Base-by-base conservation (phyloP, 1,140 invertebrate species). In the Linepithema humile region DNA sequence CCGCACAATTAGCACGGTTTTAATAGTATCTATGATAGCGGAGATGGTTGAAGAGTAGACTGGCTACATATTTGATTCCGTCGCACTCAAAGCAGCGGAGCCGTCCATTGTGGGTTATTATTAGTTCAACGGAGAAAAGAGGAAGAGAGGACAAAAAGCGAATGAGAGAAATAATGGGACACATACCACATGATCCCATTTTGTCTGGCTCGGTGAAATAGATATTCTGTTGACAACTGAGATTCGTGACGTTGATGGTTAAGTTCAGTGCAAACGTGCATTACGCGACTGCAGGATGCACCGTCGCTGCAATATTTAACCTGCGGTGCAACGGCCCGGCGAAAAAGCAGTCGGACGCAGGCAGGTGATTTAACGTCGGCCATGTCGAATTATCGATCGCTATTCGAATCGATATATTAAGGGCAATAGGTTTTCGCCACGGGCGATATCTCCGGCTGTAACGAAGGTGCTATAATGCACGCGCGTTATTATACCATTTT, bases 341-440 rank as follows among this genome's bases (percentile, higher is more conserved):
- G 40, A 77, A 77, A 50, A 50, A 77, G 43, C 29, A 20, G 20
- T 50, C n/a, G 48, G 6, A 50, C 29, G 26, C 57, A 12, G 50
- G 45, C 60, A 55, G 40, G 48, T 74, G 65, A 82, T 82, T 62
- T 82, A 59, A 62, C 17, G 62, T 75, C 69, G 67, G 50, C 53
- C 29, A 50, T 74, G n/a, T 32, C 29, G 78, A 74, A 82, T 43
- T 74, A 73, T 75, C 55, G 69, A 72, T 55, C 65, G 35, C 23
- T 20, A 4, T 6, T 32, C 10, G 35, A 29, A 64, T 29, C 64
- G 48, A 80, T 69, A 80, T 80, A 80, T 69, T 80, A 43, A 69
- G 62, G 45, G 75, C 62, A 80, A 80, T 80, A 80, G 48, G 48
- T 69, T 78, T 17, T 67, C 35, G 45, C 48, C 23, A 6, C 23